Conservation (phyloP, 2,113 vertebrate species). For the Euleptes europaea region DNA sequence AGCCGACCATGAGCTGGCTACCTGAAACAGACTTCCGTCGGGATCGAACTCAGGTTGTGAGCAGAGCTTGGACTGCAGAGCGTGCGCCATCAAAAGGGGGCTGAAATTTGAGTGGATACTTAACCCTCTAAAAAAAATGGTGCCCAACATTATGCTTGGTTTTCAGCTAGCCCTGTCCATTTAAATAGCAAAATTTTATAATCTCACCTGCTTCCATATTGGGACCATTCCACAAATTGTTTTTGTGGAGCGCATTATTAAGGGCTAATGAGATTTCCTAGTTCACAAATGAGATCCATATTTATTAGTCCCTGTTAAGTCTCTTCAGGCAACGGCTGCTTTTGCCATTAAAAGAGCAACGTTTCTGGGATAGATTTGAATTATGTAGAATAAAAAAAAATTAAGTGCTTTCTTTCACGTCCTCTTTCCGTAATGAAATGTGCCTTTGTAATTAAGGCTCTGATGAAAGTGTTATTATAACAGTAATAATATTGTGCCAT, state of each 20-base stretch:
- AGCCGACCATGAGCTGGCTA: no score
- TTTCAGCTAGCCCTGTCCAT: no score
- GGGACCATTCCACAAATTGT: neutral
- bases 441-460: constrained; percentile 14
- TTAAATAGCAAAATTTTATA: no score
- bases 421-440: neutral
- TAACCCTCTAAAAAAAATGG: no score
- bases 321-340: neutral
- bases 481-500: neutral
- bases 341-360: neutral
- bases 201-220: no score
- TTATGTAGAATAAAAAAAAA: neutral
- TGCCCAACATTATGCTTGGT: no score
- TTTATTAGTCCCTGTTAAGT: neutral
- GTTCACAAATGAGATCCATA: neutral
- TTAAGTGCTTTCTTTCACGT: neutral
- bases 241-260: neutral
- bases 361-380: neutral
- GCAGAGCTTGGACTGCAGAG: no score
- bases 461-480: neutral
- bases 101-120: no score
- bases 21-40: no score
- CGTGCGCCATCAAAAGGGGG: no score
- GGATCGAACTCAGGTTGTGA: no score
- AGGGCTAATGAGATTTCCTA: neutral